Evolutionary conservation across 2,797 vertebrate species (phyloP), one percentile per base, ranked within the genome.

Genomic region (Lutjanus campechanus): DNA sequence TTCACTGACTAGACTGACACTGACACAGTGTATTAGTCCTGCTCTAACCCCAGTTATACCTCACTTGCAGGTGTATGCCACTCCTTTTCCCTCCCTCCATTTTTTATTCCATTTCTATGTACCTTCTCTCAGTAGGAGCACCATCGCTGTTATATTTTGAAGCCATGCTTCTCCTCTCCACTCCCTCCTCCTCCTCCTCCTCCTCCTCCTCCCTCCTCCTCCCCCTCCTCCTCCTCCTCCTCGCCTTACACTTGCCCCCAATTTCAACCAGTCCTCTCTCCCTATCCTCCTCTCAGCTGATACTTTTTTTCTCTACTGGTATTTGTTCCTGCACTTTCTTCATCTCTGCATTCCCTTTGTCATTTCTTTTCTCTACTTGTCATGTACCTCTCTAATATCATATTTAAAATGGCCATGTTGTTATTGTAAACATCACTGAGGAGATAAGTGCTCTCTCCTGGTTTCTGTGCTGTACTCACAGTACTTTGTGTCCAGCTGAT

Each of bases 101-200:
- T n/a, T 29, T 53, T 47, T 29, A 11, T 17, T 58, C 51, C 62
- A 50, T 22, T 60, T 73, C 55, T 50, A n/a, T 56, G 69, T 51
- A 43, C 40, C 49, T 8, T 71, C 20, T 72, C 70, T 69, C 77
- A 59, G 73, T 41, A 53, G 63, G 66, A 60, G 22, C 29, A 51
- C 17, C 8, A n/a, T 46, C 51, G 12, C 36, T 20, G 61, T 54
- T 63, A 43, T 43, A 79, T 67, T 73, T 73, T 29, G 47, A 46
- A 22, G 15, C 51, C 47, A 22, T 66, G 41, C 7, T 44, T 81
- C 59, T 20, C 70, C 47, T 77, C 46, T 2, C 4, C 4, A 0
- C 7, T 47, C 29, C 61, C 54, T 44, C 46, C 11, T 73, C 44
- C 59, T 46, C 71, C 50, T 58, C 56, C 36, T 61, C 56, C 22